These are phyloP conservation scores for Lepus europaeus DNA, from an alignment of 2,113 vertebrate genomes.

Conservation along the genomic window DNA sequence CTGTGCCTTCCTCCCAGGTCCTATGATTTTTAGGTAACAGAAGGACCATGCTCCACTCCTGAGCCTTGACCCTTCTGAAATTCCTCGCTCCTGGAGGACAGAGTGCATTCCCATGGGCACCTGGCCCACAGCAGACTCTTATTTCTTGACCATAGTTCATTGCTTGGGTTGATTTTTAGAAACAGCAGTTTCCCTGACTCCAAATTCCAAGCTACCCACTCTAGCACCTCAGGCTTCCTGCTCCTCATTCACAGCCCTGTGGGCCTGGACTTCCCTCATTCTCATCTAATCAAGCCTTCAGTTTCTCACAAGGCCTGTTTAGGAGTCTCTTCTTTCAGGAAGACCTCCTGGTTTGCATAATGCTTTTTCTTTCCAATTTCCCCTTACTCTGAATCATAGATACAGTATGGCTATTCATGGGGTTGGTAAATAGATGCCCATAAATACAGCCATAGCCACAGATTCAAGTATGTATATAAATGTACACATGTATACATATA, in stretches of 20 bases:
- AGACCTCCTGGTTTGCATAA: constrained; percentile 7
- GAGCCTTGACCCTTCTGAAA: not conserved
- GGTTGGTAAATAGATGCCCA: not conserved
- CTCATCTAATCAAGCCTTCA: not conserved
- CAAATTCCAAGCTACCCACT: not conserved
- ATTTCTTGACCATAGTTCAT: not conserved
- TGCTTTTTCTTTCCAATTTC: not conserved
- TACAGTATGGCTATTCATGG: not conserved
- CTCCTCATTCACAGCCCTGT: fast-evolving
- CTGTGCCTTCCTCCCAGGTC: not conserved
- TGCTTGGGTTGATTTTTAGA: not conserved
- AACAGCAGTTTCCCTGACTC: not conserved
- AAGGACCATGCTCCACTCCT: not conserved
- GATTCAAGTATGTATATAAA: not conserved
- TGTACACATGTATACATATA: not conserved
- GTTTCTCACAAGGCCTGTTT: not conserved
- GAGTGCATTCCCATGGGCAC: not conserved
- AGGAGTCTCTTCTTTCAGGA: not conserved
- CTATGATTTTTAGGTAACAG: too few species aligned
- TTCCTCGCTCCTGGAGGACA: not conserved
- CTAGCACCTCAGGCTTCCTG: not conserved
- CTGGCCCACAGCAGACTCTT: not conserved
- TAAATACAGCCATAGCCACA: not conserved
- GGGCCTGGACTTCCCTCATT: not conserved
- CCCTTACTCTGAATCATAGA: not conserved